Base-by-base conservation (phyloP, 2,797 vertebrate genomes). In the Cryptoblepharus egeriae region DNA sequence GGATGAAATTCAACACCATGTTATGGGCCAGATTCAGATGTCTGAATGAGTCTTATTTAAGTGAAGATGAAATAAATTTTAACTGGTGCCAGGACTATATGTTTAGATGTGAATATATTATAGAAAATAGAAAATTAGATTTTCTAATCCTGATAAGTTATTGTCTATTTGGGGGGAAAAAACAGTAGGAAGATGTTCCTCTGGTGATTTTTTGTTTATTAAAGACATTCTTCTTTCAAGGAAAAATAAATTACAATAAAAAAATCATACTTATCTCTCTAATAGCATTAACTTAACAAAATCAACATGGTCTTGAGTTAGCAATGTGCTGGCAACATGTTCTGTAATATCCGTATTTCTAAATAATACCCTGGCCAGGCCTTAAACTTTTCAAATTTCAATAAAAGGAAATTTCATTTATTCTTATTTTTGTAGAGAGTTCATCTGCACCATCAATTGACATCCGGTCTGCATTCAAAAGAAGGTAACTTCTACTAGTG, bases 401-500 rank as follows among this genome's bases (percentile, higher is more conserved):
- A n/a, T n/a, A 52, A 67, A 22, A 10, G 9, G 15, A 67, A 35
- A 18, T 57, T 57, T 35, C 18, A 37, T 49, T 75, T 9, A 83
- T 88, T 88, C 90, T 55, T 81, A 87, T 69, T 92, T 94, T 86
- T 81, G 49, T 78, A 96, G 96, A 96, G 90, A 90, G 92, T 55
- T 94, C 94, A 93, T 94, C 95, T 85, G 93, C 96, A 89, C 97
- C 96, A 90, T 97, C 88, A 92, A 95, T 99, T 95, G 98, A 99
- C 93, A 99, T 99, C 95, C 97, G 98, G 92, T 99, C 99, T 90
- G 98, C 98, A 93, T 99, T 99, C 96, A 99, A 99, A 96, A 97
- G 99, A 96, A 99, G 99, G 99, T 99, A 99, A 98, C 87, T 84
- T 85, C 65, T 49, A 72, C 65, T 42, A 63, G 52, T 77, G 55